Base-by-base conservation (phyloP, 2,113 vertebrate genomes). In the Aphyosemion australe region DNA sequence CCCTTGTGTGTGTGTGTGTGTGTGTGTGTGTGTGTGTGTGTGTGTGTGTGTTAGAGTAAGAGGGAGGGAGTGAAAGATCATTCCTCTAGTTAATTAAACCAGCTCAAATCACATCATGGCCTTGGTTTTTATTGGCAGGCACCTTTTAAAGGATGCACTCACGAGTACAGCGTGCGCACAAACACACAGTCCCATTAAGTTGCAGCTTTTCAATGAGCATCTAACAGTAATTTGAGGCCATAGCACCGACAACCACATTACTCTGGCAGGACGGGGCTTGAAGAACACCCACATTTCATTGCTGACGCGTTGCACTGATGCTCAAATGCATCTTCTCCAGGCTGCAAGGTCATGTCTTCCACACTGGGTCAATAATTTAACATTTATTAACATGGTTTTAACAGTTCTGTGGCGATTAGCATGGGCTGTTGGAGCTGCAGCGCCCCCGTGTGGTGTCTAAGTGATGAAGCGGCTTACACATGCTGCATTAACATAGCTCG, bases 241-340 rank as follows among this genome's bases (percentile, higher is more conserved):
- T 46, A 69, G 56, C 69, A 53, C 78, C 72, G 87, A 87, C 89
- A 81, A 61, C 65, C 61, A 46, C 83, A 89, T 87, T 84, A 88
- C 91, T 90, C 78, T 19, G 31, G 63, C 74, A 61, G 87, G 82
- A 91, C 84, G 64, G 78, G 72, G 79, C 82, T 76, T 83, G 74
- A 87, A 89, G 87, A 89, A 80, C 79, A 80, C 63, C 70, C 81
- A 76, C 87, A 88, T 89, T 89, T 92, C 84, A 87, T 70, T 2
- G 58, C 72, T 76, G 84, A 81, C 47, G 78, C 77, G 83, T 80
- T 84, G 74, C 84, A 89, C 65, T 69, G 71, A 76, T 71, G 82
- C 76, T 64, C 74, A 64, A 65, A 84, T 87, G 82, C 87, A 88
- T 89, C 87, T 52, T 37, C 34, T 10, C 6, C 34, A 37, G 34